phyloP scores from a whole-genome alignment of 2,113 vertebrate genomes.

The Brachypodius melanocephalos region DNA sequence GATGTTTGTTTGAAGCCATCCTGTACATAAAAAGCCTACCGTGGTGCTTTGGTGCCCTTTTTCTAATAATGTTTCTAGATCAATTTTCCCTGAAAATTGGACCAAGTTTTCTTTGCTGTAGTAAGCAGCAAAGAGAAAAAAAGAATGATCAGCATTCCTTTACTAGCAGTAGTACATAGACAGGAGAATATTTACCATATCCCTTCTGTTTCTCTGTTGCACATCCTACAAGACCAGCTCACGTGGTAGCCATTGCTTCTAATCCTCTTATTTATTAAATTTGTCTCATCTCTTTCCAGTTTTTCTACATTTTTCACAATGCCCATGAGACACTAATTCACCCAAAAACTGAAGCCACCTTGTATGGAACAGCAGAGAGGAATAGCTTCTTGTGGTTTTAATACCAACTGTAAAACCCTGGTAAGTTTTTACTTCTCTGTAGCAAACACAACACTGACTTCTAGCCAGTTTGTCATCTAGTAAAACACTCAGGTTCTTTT shows the following conservation, averaged over 20 bases:
- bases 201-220: background rate
- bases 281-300: background rate
- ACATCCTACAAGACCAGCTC: background rate
- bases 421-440: background rate
- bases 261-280: background rate
- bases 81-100: background rate
- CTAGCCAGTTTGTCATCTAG: background rate
- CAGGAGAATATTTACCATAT: background rate
- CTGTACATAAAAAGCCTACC: background rate
- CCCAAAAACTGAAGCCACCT: background rate
- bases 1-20: background rate
- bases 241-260: background rate
- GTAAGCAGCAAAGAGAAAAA: background rate
- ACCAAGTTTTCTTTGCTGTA: background rate
- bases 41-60: background rate
- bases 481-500: background rate
- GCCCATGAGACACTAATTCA: no score
- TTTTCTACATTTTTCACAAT: background rate
- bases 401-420: background rate
- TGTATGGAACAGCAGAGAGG: background rate
- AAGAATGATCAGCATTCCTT: background rate
- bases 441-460: background rate
- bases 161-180: background rate
- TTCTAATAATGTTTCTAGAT: background rate
- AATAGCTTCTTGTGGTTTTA: background rate